Evolutionary conservation across 1,140 invertebrate species (phyloP).

Genomic region (Cheumatopsyche charites): DNA sequence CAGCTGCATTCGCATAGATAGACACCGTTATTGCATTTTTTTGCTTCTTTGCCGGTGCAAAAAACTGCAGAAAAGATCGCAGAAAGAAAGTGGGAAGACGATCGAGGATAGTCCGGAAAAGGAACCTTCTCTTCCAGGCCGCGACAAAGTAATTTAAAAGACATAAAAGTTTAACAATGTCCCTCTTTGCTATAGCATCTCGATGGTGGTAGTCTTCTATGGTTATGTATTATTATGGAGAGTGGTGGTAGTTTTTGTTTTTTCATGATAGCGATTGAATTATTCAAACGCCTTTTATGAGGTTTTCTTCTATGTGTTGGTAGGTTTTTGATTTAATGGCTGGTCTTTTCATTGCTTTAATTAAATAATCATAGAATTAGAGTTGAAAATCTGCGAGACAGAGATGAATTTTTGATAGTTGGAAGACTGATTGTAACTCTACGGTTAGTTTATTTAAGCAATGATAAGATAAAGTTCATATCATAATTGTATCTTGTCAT

Average conservation of each 20-base stretch:
- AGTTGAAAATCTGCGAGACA: no score
- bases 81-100: not conserved
- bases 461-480: no score
- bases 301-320: not conserved
- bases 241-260: not conserved
- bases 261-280: slow-evolving; percentile 24
- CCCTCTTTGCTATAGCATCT: not conserved
- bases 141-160: slow-evolving; percentile 47
- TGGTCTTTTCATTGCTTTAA: no score
- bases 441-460: no score
- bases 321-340: no score
- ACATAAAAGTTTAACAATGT: slow-evolving; percentile 49
- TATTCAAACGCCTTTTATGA: slow-evolving; percentile 42
- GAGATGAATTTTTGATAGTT: no score
- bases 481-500: no score
- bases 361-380: no score
- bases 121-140: not conserved
- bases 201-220: no score
- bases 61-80: no score
- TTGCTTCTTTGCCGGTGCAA: no score
- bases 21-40: slow-evolving; percentile 36
- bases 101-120: not conserved
- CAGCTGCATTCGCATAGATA: not conserved
- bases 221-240: not conserved
- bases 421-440: no score